Base-by-base conservation (phyloP, 2,113 vertebrate species). In the Pangasianodon hypophthalmus region DNA sequence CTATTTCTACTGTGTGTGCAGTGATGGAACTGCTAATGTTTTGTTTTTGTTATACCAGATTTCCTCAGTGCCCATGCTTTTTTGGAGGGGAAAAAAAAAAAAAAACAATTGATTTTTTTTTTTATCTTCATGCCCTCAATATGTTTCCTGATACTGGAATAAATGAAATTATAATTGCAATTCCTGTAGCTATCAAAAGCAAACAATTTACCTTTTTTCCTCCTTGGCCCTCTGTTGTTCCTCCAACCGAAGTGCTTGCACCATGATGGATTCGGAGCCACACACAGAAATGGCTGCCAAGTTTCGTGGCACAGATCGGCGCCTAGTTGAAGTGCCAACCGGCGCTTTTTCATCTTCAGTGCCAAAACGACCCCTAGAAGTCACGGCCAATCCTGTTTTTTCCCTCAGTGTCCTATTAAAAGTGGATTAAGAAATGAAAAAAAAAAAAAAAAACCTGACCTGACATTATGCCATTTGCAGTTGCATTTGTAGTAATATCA, bases 201-300 rank as follows among this genome's bases (percentile, higher is more conserved):
- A 88, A 32, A 79, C 21, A 46, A 29, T n/a, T 94, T 94, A 99
- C 98, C 97, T 97, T 93, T 97, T 99, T 94, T 99, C 97, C 88
- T 99, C 98, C 94, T 97, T 98, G 93, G 96, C 97, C 94, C 95
- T 97, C 93, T 97, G 97, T 81, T 98, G 98, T 92, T 99, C 98
- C 93, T 99, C 97, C 93, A 97, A 94, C 91, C 98, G 96, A 86
- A 99, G 94, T 92, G 96, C 95, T 94, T 98, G 98, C 91, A 99
- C 97, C 97, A 99, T 98, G 92, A 99, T 67, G 90, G 98, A 99
- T 92, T 99, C 97, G 87, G 97, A 97, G 84, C 96, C 93, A 87
- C 97, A 97, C 54, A 97, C 96, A 86, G 97, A 97, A 92, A 97
- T 94, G 81, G 96, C 96, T 79, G 95, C 95, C 94, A 98, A 95